phyloP scores from a whole-genome alignment of 2,888 invertebrate species.

The Alsophila aescularia region DNA sequence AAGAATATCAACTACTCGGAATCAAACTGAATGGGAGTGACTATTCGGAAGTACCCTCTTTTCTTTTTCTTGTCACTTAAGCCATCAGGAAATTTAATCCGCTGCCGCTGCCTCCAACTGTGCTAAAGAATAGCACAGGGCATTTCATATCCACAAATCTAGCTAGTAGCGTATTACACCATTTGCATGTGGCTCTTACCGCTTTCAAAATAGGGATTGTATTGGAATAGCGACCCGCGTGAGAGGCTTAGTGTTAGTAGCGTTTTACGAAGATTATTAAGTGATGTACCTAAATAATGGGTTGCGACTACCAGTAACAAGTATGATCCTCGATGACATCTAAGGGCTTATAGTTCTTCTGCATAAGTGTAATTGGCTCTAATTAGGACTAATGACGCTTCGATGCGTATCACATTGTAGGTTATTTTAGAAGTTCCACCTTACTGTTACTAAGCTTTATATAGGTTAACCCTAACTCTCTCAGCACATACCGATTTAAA shows the following conservation, averaged over 20 bases:
- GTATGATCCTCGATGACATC: slow-evolving; percentile 21
- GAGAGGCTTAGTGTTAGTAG: slow-evolving; percentile 7
- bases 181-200: slow-evolving; percentile 39
- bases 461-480: too few relatives aligned
- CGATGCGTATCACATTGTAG: too few relatives aligned
- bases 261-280: slow-evolving; percentile 27
- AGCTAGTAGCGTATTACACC: slow-evolving; percentile 13
- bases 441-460: too few relatives aligned
- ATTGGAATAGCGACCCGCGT: slow-evolving; percentile 33
- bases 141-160: slow-evolving; percentile 60
- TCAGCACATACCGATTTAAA: too few relatives aligned
- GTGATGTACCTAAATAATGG: slow-evolving; percentile 36
- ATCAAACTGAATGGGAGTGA: too few relatives aligned
- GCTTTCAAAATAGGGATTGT: slow-evolving; percentile 33
- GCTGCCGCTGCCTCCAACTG: slow-evolving; percentile 49
- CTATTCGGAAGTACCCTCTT: too few relatives aligned
- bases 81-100: slow-evolving; percentile 58
- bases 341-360: too few relatives aligned
- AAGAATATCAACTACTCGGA: too few relatives aligned
- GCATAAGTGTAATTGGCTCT: too few relatives aligned
- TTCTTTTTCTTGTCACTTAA: slow-evolving; percentile 45
- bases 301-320: slow-evolving; percentile 21
- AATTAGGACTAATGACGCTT: too few relatives aligned
- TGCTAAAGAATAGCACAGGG: slow-evolving; percentile 57
- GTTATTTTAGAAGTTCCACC: too few relatives aligned